phyloP scores from a whole-genome alignment of 35 echinoderm and acorn worm genomes.

The Lytechinus variegatus region DNA sequence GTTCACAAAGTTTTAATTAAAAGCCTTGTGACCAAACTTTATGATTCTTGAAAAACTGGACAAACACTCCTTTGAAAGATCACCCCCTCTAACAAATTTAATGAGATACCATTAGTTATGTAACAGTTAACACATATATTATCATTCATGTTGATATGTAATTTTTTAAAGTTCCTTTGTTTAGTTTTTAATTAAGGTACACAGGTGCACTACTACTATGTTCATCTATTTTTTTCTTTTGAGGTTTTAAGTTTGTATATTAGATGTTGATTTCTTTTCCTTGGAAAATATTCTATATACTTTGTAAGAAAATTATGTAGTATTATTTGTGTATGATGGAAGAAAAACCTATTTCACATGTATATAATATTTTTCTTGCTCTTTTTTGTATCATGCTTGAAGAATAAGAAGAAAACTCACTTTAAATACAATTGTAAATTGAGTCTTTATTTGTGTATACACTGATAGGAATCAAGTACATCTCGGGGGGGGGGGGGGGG shows the following conservation, averaged over 20 bases:
- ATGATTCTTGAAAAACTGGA: too few relatives aligned
- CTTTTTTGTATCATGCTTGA: neutral
- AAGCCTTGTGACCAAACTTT: too few relatives aligned
- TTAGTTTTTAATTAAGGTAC: neutral
- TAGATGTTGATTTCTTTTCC: neutral
- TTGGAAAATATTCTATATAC: neutral
- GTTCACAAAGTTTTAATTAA: too few relatives aligned
- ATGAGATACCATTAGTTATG: too few relatives aligned
- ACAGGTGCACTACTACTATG: neutral
- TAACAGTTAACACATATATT: neutral
- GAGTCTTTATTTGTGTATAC: neutral
- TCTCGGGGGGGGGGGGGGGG: too few relatives aligned
- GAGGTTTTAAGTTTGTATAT: constrained; percentile 6
- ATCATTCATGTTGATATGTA: neutral
- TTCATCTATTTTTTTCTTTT: neutral
- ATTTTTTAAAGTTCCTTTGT: neutral
- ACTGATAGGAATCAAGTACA: too few relatives aligned
- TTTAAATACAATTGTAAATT: neutral
- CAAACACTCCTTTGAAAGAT: too few relatives aligned
- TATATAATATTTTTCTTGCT: constrained; percentile 14
- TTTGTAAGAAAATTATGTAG: neutral
- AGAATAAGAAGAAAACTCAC: neutral
- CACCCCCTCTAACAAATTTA: too few relatives aligned
- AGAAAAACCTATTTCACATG: neutral
- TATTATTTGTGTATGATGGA: neutral